A percentile compares a stretch with the other conserved stretches of the same genome.
Conservation (phyloP, 2,888 invertebrate species). For the Tipula helvola region DNA sequence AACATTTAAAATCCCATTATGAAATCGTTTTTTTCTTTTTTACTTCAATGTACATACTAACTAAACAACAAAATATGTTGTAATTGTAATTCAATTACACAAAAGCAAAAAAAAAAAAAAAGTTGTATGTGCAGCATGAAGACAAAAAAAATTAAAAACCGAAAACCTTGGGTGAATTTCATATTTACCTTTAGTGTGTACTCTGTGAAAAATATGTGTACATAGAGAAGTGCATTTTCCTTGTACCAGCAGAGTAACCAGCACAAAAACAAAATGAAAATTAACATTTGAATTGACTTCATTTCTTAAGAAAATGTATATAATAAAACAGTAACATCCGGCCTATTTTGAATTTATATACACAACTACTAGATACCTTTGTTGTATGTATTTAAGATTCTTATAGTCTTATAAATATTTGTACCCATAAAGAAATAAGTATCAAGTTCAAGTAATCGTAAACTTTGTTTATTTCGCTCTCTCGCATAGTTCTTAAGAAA, state of each 20-base stretch:
- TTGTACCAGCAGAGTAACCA: background rate
- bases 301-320: background rate
- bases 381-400: background rate
- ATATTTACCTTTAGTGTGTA: background rate
- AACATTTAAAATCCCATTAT: background rate
- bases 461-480: background rate
- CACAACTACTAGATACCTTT: background rate
- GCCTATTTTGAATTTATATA: background rate
- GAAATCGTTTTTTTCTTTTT: background rate
- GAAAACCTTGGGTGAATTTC: background rate
- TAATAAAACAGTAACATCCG: background rate
- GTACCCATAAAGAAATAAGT: background rate
- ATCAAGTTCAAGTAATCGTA: background rate
- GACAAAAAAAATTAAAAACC: background rate
- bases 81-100: background rate
- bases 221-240: background rate
- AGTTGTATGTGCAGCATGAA: background rate
- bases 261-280: background rate
- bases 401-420: background rate
- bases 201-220: background rate
- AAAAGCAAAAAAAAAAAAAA: background rate
- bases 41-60: background rate
- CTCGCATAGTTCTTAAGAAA: background rate
- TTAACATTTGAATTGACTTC: background rate
- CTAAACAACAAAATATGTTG: background rate